Percentiles rank a stretch among this genome's conserved stretches.
Evolutionary conservation across 2,888 invertebrate genomes (phyloP).

Genomic region (Leptothorax acervorum): DNA sequence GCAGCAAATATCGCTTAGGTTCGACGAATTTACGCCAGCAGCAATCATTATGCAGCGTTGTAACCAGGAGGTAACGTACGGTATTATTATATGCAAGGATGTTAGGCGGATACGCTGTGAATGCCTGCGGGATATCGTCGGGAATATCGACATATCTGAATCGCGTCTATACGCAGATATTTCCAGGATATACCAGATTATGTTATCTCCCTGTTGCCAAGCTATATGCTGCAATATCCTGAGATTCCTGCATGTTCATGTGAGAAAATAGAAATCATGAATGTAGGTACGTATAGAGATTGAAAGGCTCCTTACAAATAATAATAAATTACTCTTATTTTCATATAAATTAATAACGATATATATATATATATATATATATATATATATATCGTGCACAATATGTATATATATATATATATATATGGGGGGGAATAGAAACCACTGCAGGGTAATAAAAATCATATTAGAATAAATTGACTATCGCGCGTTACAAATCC

Average conservation of each 20-base stretch:
- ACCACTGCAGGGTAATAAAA: no score
- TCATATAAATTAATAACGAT: neutral
- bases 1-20: conserved; percentile 31
- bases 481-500: no score
- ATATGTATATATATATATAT: no score
- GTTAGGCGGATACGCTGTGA: conserved; percentile 19
- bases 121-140: conserved; percentile 31
- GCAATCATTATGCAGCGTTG: conserved; percentile 34
- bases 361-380: neutral
- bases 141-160: conserved; percentile 27
- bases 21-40: conserved; percentile 20
- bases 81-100: conserved; percentile 42
- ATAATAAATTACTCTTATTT: neutral
- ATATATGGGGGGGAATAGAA: no score
- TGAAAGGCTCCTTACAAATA: neutral
- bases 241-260: neutral
- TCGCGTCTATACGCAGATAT: conserved; percentile 23
- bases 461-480: no score
- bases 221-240: neutral
- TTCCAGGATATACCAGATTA: conserved; percentile 18
- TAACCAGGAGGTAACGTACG: conserved; percentile 21
- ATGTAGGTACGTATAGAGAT: neutral
- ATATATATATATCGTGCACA: no score
- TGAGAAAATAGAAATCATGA: neutral
- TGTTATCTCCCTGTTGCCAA: neutral